Base-by-base conservation (phyloP, 2,797 vertebrate species). In the Silurus lanzhouensis region DNA sequence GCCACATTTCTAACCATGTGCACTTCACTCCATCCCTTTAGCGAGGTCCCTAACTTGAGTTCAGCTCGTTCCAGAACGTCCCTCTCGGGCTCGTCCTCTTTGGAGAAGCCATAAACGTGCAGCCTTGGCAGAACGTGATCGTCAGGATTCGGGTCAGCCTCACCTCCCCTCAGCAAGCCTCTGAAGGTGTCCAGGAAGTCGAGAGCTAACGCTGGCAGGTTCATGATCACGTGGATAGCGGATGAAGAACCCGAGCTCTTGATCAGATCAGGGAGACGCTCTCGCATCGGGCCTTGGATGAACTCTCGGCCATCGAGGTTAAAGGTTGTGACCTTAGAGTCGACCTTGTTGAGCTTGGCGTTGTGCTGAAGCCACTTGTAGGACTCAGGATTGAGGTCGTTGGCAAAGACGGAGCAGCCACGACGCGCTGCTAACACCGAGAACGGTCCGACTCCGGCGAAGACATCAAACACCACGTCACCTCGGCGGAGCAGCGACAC, bases 371-470 rank as follows among this genome's bases (percentile, higher is more conserved):
- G 94, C 98, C 98, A 99, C 66, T 87, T 90, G 92, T 96, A 93
- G 14, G 98, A 98, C 64, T 98, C 97, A 0, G 98, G 98, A 93
- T 99, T 99, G 58, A 99, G 96, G 89, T 99, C 98, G 0, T 99
- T 99, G 82, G 98, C 98, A 17, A 97, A 92, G 3, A 99, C 96
- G 0, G 57, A 91, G 85, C 97, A 98, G 6, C 93, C 96, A 0
- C 91, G 94, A 86, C 94, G 96, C 27, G 98, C 98, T 0, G 95
- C 97, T 0, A 97, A 97, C 75, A 99, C 86, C n/a, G 96, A 95
- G 8, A 99, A 99, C 0, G 98, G 98, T 3, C 98, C 98, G 0
- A 99, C 94, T 0, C 98, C 98, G 0, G 98, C 98, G 4, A 99
- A 99, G 87, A 99, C 95, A 0, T 99, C 98, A 1, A 98, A 95